Evolutionary conservation across 1,140 invertebrate species (phyloP), one percentile per base, ranked within the genome.

Genomic region (Drosophila kohkoa): DNA sequence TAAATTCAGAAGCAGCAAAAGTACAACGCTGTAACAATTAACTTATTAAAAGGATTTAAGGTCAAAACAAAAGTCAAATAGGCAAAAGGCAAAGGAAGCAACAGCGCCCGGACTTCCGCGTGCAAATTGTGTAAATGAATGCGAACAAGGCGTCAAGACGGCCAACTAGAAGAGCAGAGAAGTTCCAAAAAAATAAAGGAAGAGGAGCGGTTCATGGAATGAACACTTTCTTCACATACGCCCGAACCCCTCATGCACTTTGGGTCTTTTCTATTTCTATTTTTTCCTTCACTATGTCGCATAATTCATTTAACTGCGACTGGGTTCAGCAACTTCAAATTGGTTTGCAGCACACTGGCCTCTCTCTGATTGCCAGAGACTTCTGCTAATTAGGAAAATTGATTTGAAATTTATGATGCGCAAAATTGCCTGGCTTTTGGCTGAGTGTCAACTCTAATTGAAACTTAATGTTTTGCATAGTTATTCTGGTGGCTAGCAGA

Each of bases 371-470:
- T 79, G 70, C 59, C 65, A 74, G 63, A 64, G 62, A 79, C 79
- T 65, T 74, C 73, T 77, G 70, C 75, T 91, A 92, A 92, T 92
- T 92, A 92, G 77, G 55, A 58, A 82, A 92, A 92, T 91, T 91
- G 90, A 92, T 92, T 80, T 81, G 83, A 79, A 83, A 90, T 90
- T 92, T 89, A 92, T 92, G 88, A 67, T 15, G 82, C 79, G 87
- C 49, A 74, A 82, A 86, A 90, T 86, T 80, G 49, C 38, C 60
- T 15, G 45, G 32, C 45, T 57, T 30, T 38, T 66, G 60, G 8
- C 57, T 68, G 30, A 8, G 30, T n/a, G 54, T 16, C 66, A 54
- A 71, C 28, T 60, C 30, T 66, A 89, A 89, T 88, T 89, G 85
- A 88, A 89, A 83, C 51, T 78, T 85, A 88, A 85, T 89, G 83